Percentiles rank a stretch among this genome's conserved stretches.
These are phyloP conservation scores for Lymantria dispar DNA, from an alignment of 2,888 invertebrate genomes.

Conservation along the genomic window DNA sequence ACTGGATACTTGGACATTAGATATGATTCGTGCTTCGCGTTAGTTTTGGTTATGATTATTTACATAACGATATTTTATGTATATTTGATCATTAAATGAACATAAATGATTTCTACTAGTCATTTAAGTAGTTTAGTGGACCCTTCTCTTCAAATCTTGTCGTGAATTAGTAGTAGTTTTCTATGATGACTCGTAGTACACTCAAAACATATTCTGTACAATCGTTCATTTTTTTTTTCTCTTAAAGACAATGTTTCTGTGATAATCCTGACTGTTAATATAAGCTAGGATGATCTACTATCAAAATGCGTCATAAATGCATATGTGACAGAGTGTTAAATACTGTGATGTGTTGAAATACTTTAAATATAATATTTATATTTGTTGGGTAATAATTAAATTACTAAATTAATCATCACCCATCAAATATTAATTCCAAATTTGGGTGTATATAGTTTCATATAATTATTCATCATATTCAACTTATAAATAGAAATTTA, in stretches of 20 bases:
- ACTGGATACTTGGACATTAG: conserved; percentile 36
- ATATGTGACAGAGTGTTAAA: conserved; percentile 33
- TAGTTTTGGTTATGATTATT: background rate
- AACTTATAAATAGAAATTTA: too few relatives aligned
- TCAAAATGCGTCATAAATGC: conserved; percentile 45
- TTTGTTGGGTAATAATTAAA: too few relatives aligned
- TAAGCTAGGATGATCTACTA: conserved; percentile 41
- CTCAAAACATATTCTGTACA: conserved; percentile 26
- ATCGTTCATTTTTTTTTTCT: conserved; percentile 6
- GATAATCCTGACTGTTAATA: conserved; percentile 23
- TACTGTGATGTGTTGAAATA: conserved; percentile 13
- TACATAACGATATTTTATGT: background rate
- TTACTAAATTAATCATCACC: too few relatives aligned
- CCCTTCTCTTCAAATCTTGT: too few relatives aligned
- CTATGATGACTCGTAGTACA: conserved; percentile 25
- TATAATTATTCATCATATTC: too few relatives aligned
- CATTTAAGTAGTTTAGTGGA: too few relatives aligned
- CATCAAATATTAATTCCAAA: too few relatives aligned
- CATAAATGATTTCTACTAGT: background rate
- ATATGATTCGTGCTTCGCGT: conserved; percentile 17
- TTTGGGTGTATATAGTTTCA: too few relatives aligned
- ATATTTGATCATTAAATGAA: conserved; percentile 1
- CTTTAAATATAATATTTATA: background rate
- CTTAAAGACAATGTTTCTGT: background rate
- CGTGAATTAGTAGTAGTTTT: too few relatives aligned